Base-by-base conservation (phyloP, 2,888 invertebrate species). In the Sphecodes monilicornis region DNA sequence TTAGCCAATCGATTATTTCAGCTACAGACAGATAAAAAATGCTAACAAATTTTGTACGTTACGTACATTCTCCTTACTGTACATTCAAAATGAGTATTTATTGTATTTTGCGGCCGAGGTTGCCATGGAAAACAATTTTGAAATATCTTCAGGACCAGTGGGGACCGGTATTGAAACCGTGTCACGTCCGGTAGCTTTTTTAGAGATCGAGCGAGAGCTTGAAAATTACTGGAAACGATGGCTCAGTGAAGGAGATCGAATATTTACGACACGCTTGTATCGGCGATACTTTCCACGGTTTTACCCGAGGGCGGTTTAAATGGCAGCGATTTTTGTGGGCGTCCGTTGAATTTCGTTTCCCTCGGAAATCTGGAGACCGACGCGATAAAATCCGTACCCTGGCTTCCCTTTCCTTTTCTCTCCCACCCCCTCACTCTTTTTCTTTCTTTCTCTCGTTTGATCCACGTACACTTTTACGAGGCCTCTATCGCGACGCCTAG, bases 391-490 rank as follows among this genome's bases (percentile, higher is more conserved):
- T 86, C 80, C 69, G 66, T 29, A 10, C 18, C 22, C 32, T 64
- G 1, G 26, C 57, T 32, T 3, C 22, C 16, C 32, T 6, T 13
- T 4, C 29, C 13, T 1, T 16, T 3, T 6, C n/a, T 3, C 11
- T 13, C 3, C 16, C n/a, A 1, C 60, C 16, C n/a, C 5, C 60
- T 1, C 16, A 29, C 13, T 29, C 16, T 0, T 6, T 6, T 1
- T 29, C 16, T 29, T 29, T 6, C 26, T 57, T 26, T 26, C 26
- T 29, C 13, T 16, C 5, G 26, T 60, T 60, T 11, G 54, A 60
- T 16, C 60, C 60, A 60, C 60, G 26, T 76, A 88, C 76, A 70
- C 72, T 88, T 86, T 86, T 80, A 84, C 76, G 82, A 78, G 29
- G 41, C 50, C 79, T 80, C 85, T 78, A 86, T 85, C 80, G 77